Evolutionary conservation across 2,888 invertebrate species (phyloP).

Genomic region (Maniola hyperantus): DNA sequence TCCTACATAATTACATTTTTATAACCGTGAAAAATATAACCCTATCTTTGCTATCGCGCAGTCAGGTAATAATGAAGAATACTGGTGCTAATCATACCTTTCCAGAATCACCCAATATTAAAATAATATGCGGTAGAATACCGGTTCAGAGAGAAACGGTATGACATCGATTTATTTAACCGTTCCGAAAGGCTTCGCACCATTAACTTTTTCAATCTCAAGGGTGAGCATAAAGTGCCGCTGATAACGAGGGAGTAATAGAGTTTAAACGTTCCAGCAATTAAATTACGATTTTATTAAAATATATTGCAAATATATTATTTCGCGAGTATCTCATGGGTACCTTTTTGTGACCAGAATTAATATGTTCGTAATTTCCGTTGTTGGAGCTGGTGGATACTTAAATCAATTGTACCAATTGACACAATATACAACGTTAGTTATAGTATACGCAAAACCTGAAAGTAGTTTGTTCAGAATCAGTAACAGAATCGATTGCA

Average conservation of each 20-base stretch:
- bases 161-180: conserved; percentile 78
- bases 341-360: neutral
- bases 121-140: neutral
- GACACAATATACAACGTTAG: too few species aligned
- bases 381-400: neutral
- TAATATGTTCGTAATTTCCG: conserved; percentile 5
- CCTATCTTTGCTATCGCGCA: too few species aligned
- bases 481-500: too few species aligned
- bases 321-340: neutral
- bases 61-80: neutral
- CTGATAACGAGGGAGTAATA: conserved; percentile 60
- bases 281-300: conserved; percentile 22
- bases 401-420: too few species aligned
- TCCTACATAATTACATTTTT: too few species aligned
- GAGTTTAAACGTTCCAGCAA: conserved; percentile 39
- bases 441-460: too few species aligned
- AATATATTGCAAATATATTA: conserved; percentile 12
- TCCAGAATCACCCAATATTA: neutral
- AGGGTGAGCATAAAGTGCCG: conserved; percentile 70
- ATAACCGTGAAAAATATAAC: too few species aligned
- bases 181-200: conserved; percentile 72
- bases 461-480: too few species aligned
- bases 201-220: conserved; percentile 78
- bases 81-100: neutral
- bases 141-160: conserved; percentile 62